Evolutionary conservation across 2,113 vertebrate species (phyloP).

Genomic region (Antidorcas marsupialis): DNA sequence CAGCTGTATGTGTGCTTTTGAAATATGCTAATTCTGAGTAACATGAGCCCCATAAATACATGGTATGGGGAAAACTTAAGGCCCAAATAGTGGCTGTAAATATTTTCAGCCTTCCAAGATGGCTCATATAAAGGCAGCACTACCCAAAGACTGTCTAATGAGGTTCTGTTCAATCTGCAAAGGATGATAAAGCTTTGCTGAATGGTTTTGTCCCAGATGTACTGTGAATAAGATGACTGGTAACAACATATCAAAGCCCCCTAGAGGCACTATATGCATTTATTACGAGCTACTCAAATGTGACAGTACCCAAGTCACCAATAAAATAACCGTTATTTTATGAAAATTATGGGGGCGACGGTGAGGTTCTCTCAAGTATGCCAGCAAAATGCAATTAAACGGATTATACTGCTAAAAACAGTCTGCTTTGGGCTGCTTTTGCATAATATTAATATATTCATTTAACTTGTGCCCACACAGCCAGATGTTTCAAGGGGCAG

Average conservation of each 20-base stretch:
- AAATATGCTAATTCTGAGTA: neutral
- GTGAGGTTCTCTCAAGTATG: neutral
- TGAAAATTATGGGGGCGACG: neutral
- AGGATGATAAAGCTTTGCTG: conserved; percentile 10
- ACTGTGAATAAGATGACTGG: neutral
- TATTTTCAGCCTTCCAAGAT: conserved; percentile 34
- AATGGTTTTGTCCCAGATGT: conserved; percentile 28
- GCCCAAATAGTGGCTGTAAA: neutral
- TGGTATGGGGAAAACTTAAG: neutral
- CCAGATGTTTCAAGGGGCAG: neutral
- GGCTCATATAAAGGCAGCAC: neutral
- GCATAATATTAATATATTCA: neutral
- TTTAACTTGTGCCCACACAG: neutral
- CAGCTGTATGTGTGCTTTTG: neutral
- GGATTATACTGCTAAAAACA: neutral
- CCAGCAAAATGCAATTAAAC: conserved; percentile 8
- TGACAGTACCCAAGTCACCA: neutral
- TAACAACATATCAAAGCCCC: conserved; percentile 5
- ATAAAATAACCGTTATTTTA: conserved; percentile 35
- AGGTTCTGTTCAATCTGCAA: conserved; percentile 32
- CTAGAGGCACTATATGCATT: neutral
- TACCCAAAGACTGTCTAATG: neutral
- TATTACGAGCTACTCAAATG: conserved; percentile 20
- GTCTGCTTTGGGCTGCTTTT: conserved; percentile 27
- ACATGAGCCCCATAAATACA: neutral